Conservation (phyloP, 2,888 invertebrate species). For the Gerris lacustris region DNA sequence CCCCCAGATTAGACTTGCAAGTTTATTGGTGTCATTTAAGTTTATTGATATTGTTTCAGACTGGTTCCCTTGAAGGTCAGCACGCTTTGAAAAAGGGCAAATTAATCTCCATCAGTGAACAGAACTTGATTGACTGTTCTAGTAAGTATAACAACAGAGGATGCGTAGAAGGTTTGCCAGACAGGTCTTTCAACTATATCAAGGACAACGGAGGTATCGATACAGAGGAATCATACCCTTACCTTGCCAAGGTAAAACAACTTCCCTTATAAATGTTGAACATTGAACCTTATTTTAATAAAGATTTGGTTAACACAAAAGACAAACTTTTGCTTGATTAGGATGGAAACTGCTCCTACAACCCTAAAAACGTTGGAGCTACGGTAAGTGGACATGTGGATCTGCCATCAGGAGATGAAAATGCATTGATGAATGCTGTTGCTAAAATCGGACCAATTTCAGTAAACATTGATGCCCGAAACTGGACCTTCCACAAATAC, state of each 20-base stretch:
- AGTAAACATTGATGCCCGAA: background rate
- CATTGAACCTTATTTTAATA: background rate
- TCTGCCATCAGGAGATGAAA: background rate
- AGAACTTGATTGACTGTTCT: slow-evolving; percentile 84
- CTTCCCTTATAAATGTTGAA: background rate
- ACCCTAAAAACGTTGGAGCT: background rate
- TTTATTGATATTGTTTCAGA: slow-evolving; percentile 40
- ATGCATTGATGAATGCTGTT: background rate
- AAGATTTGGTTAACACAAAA: background rate
- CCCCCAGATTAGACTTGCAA: no score
- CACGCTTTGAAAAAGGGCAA: slow-evolving; percentile 64
- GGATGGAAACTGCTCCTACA: background rate
- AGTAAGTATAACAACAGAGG: slow-evolving; percentile 72
- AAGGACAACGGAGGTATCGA: slow-evolving; percentile 76
- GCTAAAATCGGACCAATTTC: background rate
- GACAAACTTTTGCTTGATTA: background rate
- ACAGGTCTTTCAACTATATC: slow-evolving; percentile 73
- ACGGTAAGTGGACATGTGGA: background rate
- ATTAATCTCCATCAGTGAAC: slow-evolving; percentile 76
- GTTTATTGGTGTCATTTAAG: no score
- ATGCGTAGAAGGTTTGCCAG: slow-evolving; percentile 74
- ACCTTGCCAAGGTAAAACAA: slow-evolving; percentile 49
- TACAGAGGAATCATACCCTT: slow-evolving; percentile 77
- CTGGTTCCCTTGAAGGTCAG: slow-evolving; percentile 81
- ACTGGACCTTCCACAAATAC: background rate